These are phyloP conservation scores for Hartigia nigra DNA, from an alignment of 2,888 invertebrate genomes.

Conservation along the genomic window DNA sequence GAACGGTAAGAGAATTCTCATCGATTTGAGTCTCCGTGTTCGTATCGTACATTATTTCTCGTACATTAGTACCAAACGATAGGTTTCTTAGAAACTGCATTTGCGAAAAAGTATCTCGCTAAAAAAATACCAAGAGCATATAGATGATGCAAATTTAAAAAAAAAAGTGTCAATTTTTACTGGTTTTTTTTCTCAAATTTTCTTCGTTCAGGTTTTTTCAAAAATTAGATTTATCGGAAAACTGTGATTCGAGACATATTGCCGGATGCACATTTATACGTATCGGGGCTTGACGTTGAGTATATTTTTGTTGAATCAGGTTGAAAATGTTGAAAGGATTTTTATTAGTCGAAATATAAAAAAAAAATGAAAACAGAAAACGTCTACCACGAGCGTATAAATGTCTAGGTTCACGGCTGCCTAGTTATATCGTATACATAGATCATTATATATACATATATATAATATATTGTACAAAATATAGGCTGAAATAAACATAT, in stretches of 20 bases:
- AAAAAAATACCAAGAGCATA: background rate
- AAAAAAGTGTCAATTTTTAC: background rate
- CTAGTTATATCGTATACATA: background rate
- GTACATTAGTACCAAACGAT: background rate
- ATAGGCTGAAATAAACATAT: conserved; percentile 2
- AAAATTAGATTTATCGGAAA: background rate
- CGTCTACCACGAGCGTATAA: background rate
- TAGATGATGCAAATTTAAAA: background rate
- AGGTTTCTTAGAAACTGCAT: background rate
- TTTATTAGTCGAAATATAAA: background rate
- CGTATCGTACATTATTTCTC: background rate
- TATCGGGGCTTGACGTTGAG: background rate
- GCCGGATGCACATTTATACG: background rate
- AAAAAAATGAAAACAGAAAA: background rate
- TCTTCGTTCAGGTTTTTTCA: background rate
- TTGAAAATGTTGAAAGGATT: background rate
- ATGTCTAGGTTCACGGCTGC: background rate
- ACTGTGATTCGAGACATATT: background rate
- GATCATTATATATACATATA: background rate
- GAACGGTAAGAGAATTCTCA: background rate
- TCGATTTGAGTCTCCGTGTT: background rate
- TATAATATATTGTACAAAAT: background rate
- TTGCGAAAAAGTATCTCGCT: background rate
- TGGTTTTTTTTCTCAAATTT: background rate
- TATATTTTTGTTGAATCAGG: background rate